phyloP scores from a whole-genome alignment of 2,113 vertebrate species.

The Laticauda colubrina region DNA sequence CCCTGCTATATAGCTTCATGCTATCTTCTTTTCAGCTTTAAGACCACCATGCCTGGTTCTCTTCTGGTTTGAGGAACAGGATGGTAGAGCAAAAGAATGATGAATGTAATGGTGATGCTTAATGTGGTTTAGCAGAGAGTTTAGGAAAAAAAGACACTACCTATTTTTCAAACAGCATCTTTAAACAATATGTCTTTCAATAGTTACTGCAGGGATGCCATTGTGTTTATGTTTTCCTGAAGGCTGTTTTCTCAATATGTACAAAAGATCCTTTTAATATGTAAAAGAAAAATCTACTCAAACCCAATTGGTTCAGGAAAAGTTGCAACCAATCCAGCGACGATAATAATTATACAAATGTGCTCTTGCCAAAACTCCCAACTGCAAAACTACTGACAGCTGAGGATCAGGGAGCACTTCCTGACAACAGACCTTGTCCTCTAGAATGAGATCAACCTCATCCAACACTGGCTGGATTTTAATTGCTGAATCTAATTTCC shows the following conservation, averaged over 20 bases:
- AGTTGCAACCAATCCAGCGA: not conserved
- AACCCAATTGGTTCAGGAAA: not conserved
- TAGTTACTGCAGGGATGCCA: not conserved
- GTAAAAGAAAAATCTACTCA: not conserved
- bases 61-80: not conserved
- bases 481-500: not conserved
- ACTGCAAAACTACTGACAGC: not conserved
- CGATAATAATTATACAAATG: not conserved
- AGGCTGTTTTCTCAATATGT: not conserved
- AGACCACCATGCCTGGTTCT: not conserved
- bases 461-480: not conserved
- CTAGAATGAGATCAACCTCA: not conserved
- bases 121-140: not conserved
- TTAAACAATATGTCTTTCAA: not conserved
- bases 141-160: not conserved
- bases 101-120: not conserved
- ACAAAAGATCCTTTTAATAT: not conserved
- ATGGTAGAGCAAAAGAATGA: not conserved
- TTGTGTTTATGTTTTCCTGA: not conserved
- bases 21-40: not conserved
- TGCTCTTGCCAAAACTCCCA: not conserved
- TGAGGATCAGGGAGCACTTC: not conserved
- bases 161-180: not conserved
- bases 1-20: not conserved
- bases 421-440: not conserved